Evolutionary conservation across 2,113 vertebrate species (phyloP).

Genomic region (Peromyscus maniculatus): DNA sequence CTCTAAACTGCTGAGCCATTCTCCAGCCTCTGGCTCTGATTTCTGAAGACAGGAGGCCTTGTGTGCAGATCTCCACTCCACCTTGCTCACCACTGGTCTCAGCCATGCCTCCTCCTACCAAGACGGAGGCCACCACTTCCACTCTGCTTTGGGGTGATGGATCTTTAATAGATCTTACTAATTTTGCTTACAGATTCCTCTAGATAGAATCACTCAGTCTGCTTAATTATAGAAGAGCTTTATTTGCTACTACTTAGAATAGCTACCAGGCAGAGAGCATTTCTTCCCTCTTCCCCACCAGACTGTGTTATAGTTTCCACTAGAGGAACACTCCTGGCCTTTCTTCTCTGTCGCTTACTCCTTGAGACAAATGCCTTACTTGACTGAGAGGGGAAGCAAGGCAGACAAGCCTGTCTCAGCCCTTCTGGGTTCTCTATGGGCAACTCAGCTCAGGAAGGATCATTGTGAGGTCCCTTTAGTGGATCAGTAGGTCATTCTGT

Average conservation of each 20-base stretch:
- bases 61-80: too few species aligned
- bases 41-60: neutral
- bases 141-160: neutral
- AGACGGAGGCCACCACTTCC: neutral
- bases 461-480: neutral
- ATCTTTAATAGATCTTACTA: neutral
- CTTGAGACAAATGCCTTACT: neutral
- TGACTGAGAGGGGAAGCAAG: neutral
- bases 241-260: slow-evolving; percentile 44
- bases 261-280: neutral
- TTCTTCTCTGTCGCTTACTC: neutral
- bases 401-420: neutral
- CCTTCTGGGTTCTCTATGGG: neutral
- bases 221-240: slow-evolving; percentile 61
- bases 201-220: slow-evolving; percentile 35
- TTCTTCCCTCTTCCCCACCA: neutral
- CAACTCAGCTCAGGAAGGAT: neutral
- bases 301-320: neutral
- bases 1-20: neutral
- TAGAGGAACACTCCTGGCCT: neutral
- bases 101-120: too few species aligned
- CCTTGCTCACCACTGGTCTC: neutral
- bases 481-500: neutral
- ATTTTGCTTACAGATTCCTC: slow-evolving; percentile 47
- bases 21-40: neutral